phyloP scores from a whole-genome alignment of 2,888 invertebrate species.

The Cantharis lateralis region DNA sequence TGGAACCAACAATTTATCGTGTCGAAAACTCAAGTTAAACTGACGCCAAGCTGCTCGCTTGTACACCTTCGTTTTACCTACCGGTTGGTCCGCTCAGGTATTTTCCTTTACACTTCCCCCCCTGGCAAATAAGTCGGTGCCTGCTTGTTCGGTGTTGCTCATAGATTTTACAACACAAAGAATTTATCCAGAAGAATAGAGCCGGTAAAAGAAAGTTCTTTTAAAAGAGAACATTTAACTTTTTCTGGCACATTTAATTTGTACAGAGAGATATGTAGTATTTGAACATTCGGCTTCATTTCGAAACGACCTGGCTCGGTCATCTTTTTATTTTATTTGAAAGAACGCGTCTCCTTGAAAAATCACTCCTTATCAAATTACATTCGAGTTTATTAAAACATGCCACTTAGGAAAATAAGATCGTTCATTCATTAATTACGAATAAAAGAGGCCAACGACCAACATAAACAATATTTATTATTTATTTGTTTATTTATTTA shows the following conservation, averaged over 20 bases:
- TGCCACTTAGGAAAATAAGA: neutral
- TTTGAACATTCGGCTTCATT: neutral
- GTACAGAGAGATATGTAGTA: neutral
- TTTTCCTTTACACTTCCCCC: constrained; percentile 1
- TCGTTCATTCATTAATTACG: neutral
- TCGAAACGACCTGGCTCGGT: neutral
- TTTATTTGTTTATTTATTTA: neutral
- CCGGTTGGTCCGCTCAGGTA: constrained; percentile 3
- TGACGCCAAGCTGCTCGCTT: neutral
- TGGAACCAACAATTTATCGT: neutral
- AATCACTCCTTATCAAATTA: constrained; percentile 3
- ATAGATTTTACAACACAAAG: constrained; percentile 2
- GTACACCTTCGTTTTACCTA: constrained; percentile 4
- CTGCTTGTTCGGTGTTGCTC: neutral
- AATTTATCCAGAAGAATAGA: constrained; percentile 3
- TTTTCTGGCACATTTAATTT: constrained; percentile 4
- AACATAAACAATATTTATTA: neutral
- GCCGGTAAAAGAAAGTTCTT: constrained; percentile 1
- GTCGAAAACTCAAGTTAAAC: constrained; percentile 1
- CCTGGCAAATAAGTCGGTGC: constrained; percentile 3
- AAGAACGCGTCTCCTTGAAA: neutral
- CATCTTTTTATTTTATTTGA: neutral
- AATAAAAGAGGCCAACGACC: neutral
- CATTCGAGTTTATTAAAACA: constrained; percentile 2
- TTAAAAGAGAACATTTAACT: constrained; percentile 3